Evolutionary conservation across 2,888 invertebrate species (phyloP).

Genomic region (Drosophila limbata): DNA sequence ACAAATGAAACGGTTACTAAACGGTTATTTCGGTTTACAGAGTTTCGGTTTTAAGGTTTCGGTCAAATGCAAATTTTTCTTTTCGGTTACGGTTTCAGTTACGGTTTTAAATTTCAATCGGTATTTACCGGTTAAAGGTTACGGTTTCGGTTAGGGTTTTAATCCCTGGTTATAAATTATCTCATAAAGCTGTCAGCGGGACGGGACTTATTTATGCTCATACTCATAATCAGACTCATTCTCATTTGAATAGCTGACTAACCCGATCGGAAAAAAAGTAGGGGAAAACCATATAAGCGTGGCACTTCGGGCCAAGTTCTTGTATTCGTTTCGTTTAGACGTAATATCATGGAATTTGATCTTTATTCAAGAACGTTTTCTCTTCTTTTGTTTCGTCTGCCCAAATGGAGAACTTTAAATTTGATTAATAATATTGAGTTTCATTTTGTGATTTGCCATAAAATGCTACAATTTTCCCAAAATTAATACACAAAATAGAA

Average conservation of each 20-base stretch:
- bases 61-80: no score
- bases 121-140: no score
- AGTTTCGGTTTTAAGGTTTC: no score
- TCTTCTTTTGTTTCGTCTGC: not conserved
- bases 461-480: conserved; percentile 30
- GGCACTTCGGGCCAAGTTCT: conserved; percentile 11
- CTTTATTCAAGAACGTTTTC: not conserved
- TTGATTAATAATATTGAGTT: conserved; percentile 20
- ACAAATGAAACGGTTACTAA: no score
- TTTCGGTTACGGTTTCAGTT: no score
- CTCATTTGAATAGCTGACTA: conserved; percentile 61
- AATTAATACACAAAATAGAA: conserved; percentile 31
- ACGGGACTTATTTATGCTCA: conserved; percentile 29
- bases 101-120: no score
- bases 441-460: conserved; percentile 12
- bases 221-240: conserved; percentile 28
- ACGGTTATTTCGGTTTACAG: no score
- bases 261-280: conserved; percentile 30
- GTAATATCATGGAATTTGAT: conserved; percentile 15
- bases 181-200: conserved; percentile 58
- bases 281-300: conserved; percentile 46
- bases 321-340: conserved; percentile 8
- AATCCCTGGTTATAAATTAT: conserved; percentile 59
- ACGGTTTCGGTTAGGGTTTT: no score
- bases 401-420: conserved; percentile 11